phyloP scores from a whole-genome alignment of 2,888 invertebrate genomes.

The Scaptodrosophila latifasciaeformis region DNA sequence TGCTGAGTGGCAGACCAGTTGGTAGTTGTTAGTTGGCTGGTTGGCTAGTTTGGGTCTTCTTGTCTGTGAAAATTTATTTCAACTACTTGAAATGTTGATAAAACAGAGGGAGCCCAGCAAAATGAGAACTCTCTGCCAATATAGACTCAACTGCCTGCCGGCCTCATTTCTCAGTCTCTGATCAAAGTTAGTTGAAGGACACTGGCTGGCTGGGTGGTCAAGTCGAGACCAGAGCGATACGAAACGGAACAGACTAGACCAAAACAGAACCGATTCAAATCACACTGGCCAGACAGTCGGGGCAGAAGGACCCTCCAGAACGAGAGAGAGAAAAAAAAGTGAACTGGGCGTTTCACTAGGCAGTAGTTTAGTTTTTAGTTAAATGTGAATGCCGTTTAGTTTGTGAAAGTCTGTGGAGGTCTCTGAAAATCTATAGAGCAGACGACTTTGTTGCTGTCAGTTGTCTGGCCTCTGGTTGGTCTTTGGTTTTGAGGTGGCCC shows the following conservation, averaged over 20 bases:
- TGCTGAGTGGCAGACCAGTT: too few relatives aligned
- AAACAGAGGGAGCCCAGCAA: constrained; percentile 29
- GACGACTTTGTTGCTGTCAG: too few relatives aligned
- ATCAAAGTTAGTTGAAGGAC: constrained; percentile 55
- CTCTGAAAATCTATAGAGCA: too few relatives aligned
- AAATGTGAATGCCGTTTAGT: not conserved
- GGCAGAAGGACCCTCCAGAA: not conserved
- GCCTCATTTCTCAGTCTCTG: not conserved
- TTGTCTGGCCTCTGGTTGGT: constrained; percentile 37
- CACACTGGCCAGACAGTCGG: constrained; percentile 28
- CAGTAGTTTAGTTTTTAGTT: not conserved
- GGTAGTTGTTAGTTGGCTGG: too few relatives aligned
- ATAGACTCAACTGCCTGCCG: constrained; percentile 40
- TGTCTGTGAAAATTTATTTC: constrained; percentile 50
- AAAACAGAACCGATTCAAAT: too few relatives aligned
- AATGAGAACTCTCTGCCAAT: constrained; percentile 45
- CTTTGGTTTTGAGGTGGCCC: not conserved
- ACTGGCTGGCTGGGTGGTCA: constrained; percentile 18
- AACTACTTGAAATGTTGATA: constrained; percentile 53
- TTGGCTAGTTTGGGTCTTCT: too few relatives aligned
- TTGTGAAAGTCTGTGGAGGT: too few relatives aligned
- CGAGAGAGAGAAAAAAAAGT: not conserved
- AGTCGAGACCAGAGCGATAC: constrained; percentile 1
- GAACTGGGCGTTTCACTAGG: constrained; percentile 7
- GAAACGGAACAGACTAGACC: constrained; percentile 16